Percentiles rank a stretch among this genome's conserved stretches.
Evolutionary conservation across 2,888 invertebrate species (phyloP).

Genomic region (Candidula unifasciata): DNA sequence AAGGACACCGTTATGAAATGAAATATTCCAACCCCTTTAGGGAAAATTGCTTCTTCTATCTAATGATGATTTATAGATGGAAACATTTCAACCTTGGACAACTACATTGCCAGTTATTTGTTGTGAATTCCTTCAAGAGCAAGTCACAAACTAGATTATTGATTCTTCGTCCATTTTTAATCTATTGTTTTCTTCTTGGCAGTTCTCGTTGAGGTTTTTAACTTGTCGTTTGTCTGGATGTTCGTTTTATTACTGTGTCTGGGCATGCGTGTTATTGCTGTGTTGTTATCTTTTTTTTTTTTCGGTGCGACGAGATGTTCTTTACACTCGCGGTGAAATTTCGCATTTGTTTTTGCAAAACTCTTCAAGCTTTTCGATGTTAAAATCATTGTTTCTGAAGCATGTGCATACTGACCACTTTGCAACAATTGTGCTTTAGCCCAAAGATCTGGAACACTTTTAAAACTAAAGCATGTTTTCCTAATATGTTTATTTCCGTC

Average conservation of each 20-base stretch:
- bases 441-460: too few relatives aligned
- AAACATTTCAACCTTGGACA: background rate
- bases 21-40: constrained; percentile 21
- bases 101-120: constrained; percentile 13
- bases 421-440: too few relatives aligned
- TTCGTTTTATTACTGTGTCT: background rate
- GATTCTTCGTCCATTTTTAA: background rate
- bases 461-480: too few relatives aligned
- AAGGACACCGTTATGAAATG: background rate
- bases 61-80: constrained; percentile 25
- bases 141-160: background rate
- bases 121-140: constrained; percentile 19
- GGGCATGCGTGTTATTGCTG: background rate
- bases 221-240: background rate
- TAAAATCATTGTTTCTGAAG: too few relatives aligned
- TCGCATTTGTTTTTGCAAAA: too few relatives aligned
- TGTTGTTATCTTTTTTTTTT: background rate
- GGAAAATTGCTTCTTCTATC: constrained; percentile 15
- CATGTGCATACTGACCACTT: too few relatives aligned
- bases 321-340: too few relatives aligned
- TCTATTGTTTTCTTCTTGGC: background rate
- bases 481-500: too few relatives aligned
- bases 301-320: too few relatives aligned
- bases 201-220: background rate
- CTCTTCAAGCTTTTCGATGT: too few relatives aligned